A percentile compares a stretch with the other conserved stretches of the same genome.
Conservation (phyloP, 1,140 invertebrate species). For the Scaptomyza montana region DNA sequence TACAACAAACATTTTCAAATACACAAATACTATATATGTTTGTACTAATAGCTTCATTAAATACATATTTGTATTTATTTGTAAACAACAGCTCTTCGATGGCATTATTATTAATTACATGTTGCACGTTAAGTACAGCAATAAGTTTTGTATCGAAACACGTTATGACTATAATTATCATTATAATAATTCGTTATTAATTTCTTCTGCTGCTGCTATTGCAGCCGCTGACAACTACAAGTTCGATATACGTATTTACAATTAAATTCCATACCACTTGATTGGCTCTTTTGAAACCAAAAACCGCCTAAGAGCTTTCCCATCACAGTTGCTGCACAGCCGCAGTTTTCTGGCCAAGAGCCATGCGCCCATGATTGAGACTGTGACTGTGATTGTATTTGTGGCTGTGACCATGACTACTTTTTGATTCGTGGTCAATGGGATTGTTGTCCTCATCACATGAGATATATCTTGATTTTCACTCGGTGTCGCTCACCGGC, state of each 20-base stretch:
- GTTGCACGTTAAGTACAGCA: conserved; percentile 45
- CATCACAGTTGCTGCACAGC: conserved; percentile 33
- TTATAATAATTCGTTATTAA: conserved; percentile 10
- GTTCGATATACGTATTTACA: conserved; percentile 49
- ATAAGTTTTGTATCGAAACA: conserved; percentile 13
- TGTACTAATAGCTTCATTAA: conserved; percentile 6
- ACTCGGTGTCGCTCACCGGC: conserved; percentile 65
- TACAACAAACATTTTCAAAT: conserved; percentile 2
- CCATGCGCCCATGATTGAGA: conserved; percentile 1
- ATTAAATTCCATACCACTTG: conserved; percentile 6
- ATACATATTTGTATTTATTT: conserved; percentile 33
- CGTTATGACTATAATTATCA: conserved; percentile 11
- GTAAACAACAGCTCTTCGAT: conserved; percentile 66
- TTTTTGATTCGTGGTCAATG: conserved; percentile 46
- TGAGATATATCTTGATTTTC: conserved; percentile 78
- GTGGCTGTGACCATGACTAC: neutral
- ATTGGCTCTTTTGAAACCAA: conserved; percentile 19
- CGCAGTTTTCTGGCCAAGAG: conserved; percentile 2
- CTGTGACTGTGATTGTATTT: conserved; percentile 11
- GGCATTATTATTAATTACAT: conserved; percentile 29
- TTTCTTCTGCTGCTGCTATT: neutral
- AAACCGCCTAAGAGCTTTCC: conserved; percentile 6
- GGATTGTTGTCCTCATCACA: conserved; percentile 83
- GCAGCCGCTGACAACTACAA: conserved; percentile 56
- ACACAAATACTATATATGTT: neutral